Evolutionary conservation across 1,140 invertebrate species (phyloP).

Genomic region (Drosophila punjabiensis): DNA sequence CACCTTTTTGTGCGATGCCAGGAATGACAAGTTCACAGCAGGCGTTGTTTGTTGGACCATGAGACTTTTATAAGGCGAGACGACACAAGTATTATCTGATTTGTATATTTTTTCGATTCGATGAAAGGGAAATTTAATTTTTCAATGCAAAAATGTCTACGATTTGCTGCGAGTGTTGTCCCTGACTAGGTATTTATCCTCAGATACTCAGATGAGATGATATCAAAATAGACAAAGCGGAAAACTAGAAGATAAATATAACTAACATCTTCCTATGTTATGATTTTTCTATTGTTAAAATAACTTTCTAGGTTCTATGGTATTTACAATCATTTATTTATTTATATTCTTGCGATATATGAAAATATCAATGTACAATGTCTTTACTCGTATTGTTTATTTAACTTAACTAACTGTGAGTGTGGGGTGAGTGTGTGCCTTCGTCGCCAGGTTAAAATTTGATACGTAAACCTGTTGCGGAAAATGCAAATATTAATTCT

Average conservation of each 20-base stretch:
- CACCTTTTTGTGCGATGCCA: constrained; percentile 30
- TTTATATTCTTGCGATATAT: constrained; percentile 32
- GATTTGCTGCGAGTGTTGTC: neutral
- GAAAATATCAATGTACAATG: constrained; percentile 50
- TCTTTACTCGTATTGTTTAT: constrained; percentile 25
- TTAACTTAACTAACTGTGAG: constrained; percentile 34
- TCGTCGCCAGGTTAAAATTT: constrained; percentile 18
- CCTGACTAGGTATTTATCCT: constrained; percentile 15
- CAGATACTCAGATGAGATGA: too few relatives aligned
- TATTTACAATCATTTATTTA: constrained; percentile 57
- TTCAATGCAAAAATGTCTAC: constrained; percentile 21
- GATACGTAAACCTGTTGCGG: constrained; percentile 18
- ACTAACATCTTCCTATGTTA: too few relatives aligned
- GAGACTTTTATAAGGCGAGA: constrained; percentile 48
- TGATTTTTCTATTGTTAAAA: too few relatives aligned
- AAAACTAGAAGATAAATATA: constrained; percentile 6
- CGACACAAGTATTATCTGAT: constrained; percentile 9
- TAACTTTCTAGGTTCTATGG: constrained; percentile 30
- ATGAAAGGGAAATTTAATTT: constrained; percentile 65
- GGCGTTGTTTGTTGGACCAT: constrained; percentile 18
- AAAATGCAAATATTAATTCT: constrained; percentile 41
- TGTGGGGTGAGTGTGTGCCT: constrained; percentile 14
- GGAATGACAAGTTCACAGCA: constrained; percentile 65
- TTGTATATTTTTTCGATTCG: constrained; percentile 33
- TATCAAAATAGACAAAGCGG: constrained; percentile 15